phyloP scores from a whole-genome alignment of 1,140 invertebrate species.

The Heliothis virescens region DNA sequence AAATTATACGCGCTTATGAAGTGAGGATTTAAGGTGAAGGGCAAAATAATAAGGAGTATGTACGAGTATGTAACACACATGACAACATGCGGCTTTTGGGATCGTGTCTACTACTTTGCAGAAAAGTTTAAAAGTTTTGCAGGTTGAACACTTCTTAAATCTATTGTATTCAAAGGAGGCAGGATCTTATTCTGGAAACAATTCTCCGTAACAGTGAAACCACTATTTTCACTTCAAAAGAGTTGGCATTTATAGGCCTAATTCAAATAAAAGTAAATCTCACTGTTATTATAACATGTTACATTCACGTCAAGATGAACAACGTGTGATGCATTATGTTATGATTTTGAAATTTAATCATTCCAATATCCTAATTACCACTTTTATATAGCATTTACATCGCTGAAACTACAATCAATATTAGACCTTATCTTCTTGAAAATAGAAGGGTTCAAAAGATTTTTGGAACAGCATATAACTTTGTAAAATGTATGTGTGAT shows the following conservation, averaged over 20 bases:
- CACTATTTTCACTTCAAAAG: not conserved
- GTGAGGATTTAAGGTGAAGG: slow-evolving; percentile 24
- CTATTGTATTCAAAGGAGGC: too few relatives aligned
- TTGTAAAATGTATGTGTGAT: slow-evolving; percentile 39
- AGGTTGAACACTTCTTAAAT: too few relatives aligned
- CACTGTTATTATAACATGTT: slow-evolving; percentile 32
- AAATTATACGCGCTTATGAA: slow-evolving; percentile 25
- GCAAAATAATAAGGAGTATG: not conserved
- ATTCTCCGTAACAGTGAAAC: not conserved
- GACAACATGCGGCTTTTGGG: too few relatives aligned
- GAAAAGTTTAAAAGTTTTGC: too few relatives aligned
- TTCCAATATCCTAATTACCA: slow-evolving; percentile 41
- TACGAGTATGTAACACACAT: not conserved
- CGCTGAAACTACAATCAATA: not conserved
- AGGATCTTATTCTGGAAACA: too few relatives aligned
- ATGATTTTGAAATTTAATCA: slow-evolving; percentile 70
- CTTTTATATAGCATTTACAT: not conserved
- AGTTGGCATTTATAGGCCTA: not conserved
- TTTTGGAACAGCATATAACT: not conserved
- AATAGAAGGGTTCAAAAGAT: not conserved
- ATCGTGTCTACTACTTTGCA: not conserved
- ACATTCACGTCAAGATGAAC: slow-evolving; percentile 50
- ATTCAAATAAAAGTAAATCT: not conserved
- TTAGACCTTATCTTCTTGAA: not conserved
- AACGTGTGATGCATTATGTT: slow-evolving; percentile 54